Percentiles rank a stretch among this genome's conserved stretches.
Evolutionary conservation across 2,888 invertebrate genomes (phyloP).

Genomic region (Nomada lathburiana): DNA sequence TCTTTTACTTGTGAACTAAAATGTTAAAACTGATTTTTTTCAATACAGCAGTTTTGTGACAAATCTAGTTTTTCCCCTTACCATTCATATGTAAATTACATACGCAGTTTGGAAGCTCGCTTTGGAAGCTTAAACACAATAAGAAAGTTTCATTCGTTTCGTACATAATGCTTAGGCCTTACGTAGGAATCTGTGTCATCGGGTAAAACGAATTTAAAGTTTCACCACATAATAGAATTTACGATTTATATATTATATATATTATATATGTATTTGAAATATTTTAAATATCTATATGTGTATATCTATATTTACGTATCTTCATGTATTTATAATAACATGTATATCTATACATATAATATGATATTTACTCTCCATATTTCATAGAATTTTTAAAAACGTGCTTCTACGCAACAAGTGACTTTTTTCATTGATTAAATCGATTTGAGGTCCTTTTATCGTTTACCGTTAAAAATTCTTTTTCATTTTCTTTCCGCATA

Average conservation of each 20-base stretch:
- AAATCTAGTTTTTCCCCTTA: no score
- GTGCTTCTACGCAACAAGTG: constrained; percentile 76
- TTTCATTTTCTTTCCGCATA: constrained; percentile 5
- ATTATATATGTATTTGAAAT: constrained; percentile 57
- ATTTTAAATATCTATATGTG: constrained; percentile 53
- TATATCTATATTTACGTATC: constrained; percentile 59
- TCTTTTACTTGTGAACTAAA: not conserved
- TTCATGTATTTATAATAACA: constrained; percentile 48
- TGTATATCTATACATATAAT: constrained; percentile 62
- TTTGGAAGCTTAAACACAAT: constrained; percentile 55
- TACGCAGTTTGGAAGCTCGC: constrained; percentile 53
- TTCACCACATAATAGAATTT: constrained; percentile 63
- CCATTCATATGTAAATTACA: constrained; percentile 16
- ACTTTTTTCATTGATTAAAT: constrained; percentile 62
- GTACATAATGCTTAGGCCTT: constrained; percentile 66
- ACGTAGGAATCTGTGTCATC: constrained; percentile 72
- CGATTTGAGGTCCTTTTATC: constrained; percentile 48
- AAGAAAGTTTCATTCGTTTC: constrained; percentile 54
- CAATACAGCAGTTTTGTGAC: no score
- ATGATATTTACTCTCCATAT: constrained; percentile 71
- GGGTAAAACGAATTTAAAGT: constrained; percentile 69
- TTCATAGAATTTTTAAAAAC: constrained; percentile 72
- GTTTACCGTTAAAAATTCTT: constrained; percentile 16
- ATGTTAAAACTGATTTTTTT: not conserved
- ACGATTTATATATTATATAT: constrained; percentile 44